Evolutionary conservation across 2,113 vertebrate species (phyloP).

Genomic region (Pontoporia blainvillei): DNA sequence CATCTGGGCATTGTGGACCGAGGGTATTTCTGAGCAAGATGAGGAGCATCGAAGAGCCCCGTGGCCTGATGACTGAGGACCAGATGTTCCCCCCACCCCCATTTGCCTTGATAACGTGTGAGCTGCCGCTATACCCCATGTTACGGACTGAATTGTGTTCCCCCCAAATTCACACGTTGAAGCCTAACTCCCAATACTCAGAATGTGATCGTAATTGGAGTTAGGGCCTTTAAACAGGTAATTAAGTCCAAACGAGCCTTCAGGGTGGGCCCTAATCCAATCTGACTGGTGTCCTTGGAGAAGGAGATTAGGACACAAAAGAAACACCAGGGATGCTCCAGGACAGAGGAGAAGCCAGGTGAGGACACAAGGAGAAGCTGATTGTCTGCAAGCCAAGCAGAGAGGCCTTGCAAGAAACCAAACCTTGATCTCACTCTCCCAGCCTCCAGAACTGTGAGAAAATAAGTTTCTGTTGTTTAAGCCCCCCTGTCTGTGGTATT

Average conservation of each 20-base stretch:
- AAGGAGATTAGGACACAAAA: background rate
- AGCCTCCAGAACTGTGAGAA: background rate
- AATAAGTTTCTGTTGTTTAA: background rate
- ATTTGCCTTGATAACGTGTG: background rate
- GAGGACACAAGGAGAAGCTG: background rate
- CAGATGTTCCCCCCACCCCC: no score
- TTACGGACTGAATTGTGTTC: background rate
- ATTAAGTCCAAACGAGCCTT: background rate
- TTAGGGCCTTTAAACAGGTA: background rate
- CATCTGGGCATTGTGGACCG: no score
- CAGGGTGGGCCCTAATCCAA: background rate
- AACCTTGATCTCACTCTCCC: background rate
- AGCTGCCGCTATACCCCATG: background rate
- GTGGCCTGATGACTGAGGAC: background rate
- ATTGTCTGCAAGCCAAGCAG: background rate
- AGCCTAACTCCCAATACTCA: background rate
- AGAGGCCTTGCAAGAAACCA: background rate
- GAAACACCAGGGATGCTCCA: background rate
- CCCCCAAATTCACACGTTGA: background rate
- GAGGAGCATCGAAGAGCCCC: background rate
- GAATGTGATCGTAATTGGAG: background rate
- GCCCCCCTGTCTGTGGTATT: background rate
- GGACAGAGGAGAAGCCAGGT: background rate
- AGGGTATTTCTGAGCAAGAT: background rate
- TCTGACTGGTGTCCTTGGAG: background rate